These are phyloP conservation scores for Chinchilla lanigera DNA, from an alignment of 2,113 vertebrate species.

Conservation along the genomic window DNA sequence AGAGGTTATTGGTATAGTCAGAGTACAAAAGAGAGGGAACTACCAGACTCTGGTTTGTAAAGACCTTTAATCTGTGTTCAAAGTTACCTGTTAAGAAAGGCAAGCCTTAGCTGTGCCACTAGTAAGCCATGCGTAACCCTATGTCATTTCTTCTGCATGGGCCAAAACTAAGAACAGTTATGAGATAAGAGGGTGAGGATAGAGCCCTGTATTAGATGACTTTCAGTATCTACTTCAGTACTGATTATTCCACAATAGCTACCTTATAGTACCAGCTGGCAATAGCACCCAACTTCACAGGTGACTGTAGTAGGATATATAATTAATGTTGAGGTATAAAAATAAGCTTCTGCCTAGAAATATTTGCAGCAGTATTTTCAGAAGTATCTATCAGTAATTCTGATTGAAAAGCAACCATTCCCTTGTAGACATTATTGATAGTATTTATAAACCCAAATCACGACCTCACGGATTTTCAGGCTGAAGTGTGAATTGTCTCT, in stretches of 20 bases:
- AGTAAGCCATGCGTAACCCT: background rate
- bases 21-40: background rate
- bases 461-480: background rate
- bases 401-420: slow-evolving; percentile 16
- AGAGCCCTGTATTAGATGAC: background rate
- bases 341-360: background rate
- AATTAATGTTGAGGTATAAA: slow-evolving; percentile 8
- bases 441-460: background rate
- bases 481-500: background rate
- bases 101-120: background rate
- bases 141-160: background rate
- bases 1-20: background rate
- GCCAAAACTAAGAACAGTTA: background rate
- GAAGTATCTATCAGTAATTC: background rate
- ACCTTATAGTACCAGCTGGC: background rate
- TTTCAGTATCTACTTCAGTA: background rate
- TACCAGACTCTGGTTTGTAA: background rate
- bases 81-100: background rate
- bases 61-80: background rate
- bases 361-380: background rate
- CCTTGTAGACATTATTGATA: background rate
- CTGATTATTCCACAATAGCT: background rate
- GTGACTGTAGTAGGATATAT: background rate
- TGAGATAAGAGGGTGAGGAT: background rate
- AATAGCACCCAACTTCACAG: background rate